phyloP scores from a whole-genome alignment of 2,888 invertebrate species.

The Harmothoe impar region DNA sequence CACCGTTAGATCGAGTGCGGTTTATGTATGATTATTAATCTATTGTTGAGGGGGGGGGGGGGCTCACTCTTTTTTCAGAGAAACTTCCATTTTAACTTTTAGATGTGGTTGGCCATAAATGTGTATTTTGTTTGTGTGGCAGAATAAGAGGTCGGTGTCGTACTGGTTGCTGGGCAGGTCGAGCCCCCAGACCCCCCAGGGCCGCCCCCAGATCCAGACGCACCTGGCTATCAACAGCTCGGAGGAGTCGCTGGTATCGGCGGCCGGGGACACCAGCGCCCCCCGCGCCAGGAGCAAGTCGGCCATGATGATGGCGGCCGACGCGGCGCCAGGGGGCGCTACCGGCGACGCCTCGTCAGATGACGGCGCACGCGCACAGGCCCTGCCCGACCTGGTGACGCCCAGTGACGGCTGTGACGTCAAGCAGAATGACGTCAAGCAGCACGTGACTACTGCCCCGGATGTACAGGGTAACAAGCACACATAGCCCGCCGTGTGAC shows the following conservation, averaged over 20 bases:
- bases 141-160: conserved; percentile 53
- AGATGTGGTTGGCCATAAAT: no score
- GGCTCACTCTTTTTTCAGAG: no score
- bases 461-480: no score
- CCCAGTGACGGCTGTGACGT: background rate
- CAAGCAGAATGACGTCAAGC: background rate
- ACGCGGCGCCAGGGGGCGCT: background rate
- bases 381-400: background rate
- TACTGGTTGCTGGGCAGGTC: conserved; percentile 55
- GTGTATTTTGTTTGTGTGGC: background rate
- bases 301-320: background rate
- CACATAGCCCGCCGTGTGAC: no score
- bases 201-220: background rate
- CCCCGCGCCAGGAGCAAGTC: background rate
- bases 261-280: background rate
- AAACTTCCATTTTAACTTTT: no score
- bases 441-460: no score
- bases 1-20: no score
- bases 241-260: background rate
- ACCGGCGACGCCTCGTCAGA: background rate
- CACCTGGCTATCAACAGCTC: background rate
- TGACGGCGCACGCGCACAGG: background rate
- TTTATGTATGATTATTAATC: no score
- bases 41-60: no score
- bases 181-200: background rate